Percentiles rank a stretch among this genome's conserved stretches.
Evolutionary conservation across 2,888 invertebrate genomes (phyloP).

Genomic region (Eudemis profundana): DNA sequence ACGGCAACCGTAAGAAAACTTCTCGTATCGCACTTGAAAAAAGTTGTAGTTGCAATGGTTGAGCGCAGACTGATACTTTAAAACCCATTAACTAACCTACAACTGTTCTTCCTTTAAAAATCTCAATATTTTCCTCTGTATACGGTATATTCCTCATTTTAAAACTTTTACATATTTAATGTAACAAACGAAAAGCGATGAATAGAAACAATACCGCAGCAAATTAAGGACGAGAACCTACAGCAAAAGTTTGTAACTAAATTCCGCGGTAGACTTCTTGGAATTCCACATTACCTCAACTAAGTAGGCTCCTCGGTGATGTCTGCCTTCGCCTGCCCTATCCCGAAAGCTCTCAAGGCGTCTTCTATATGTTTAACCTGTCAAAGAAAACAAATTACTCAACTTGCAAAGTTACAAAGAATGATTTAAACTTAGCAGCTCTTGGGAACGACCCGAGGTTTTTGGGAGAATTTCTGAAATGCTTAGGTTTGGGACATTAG

Average conservation of each 20-base stretch:
- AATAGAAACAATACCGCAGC: background rate
- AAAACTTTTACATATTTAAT: background rate
- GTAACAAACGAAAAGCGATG: background rate
- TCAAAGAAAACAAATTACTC: slow-evolving; percentile 49
- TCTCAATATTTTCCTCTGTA: too few relatives aligned
- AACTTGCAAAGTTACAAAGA: slow-evolving; percentile 39
- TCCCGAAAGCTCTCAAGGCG: slow-evolving; percentile 87
- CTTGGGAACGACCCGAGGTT: slow-evolving; percentile 31
- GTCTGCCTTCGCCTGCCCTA: slow-evolving; percentile 78
- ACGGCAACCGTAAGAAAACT: too few relatives aligned
- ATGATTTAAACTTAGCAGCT: slow-evolving; percentile 39
- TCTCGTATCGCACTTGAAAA: too few relatives aligned
- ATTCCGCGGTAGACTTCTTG: background rate
- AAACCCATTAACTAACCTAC: too few relatives aligned
- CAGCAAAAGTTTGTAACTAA: slow-evolving; percentile 6
- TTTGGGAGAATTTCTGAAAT: slow-evolving; percentile 26
- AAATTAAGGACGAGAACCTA: slow-evolving; percentile 5
- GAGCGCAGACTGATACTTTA: too few relatives aligned
- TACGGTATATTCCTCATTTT: background rate
- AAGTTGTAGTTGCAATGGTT: too few relatives aligned
- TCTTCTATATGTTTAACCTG: slow-evolving; percentile 88
- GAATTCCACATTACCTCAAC: slow-evolving; percentile 46
- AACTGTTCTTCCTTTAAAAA: too few relatives aligned
- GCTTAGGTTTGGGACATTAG: slow-evolving; percentile 36
- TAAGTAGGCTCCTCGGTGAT: slow-evolving; percentile 72